Conservation (phyloP, 2,888 invertebrate genomes). For the Dryobota labecula region DNA sequence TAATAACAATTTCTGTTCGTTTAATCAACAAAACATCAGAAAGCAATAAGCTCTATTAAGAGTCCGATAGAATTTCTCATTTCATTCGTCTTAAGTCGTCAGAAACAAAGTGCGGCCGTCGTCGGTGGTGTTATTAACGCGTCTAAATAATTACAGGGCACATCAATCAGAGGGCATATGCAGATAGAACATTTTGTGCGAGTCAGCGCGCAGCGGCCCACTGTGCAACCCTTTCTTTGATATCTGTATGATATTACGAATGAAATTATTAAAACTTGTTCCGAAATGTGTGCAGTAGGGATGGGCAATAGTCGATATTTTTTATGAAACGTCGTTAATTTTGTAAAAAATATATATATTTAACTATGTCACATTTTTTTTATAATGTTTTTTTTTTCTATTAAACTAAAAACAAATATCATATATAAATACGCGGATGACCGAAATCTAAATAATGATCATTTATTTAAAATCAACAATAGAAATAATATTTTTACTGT, state of each 20-base stretch:
- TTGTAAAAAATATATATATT: not conserved
- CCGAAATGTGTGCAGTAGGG: constrained; percentile 74
- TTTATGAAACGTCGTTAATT: not conserved
- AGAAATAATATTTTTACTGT: not conserved
- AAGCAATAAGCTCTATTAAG: constrained; percentile 87
- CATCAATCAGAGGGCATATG: constrained; percentile 90
- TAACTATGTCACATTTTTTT: not conserved
- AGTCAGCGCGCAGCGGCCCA: constrained; percentile 88
- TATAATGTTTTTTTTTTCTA: not conserved
- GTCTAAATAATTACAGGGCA: constrained; percentile 91
- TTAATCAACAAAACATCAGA: constrained; percentile 90
- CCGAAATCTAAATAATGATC: not conserved
- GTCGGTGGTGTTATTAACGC: constrained; percentile 90
- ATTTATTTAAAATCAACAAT: not conserved
- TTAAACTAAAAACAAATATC: not conserved
- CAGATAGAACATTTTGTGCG: constrained; percentile 90
- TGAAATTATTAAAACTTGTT: constrained; percentile 83
- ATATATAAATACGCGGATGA: too few relatives aligned
- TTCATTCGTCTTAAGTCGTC: constrained; percentile 90
- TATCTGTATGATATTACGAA: constrained; percentile 88
- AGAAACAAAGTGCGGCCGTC: constrained; percentile 89
- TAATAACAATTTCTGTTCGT: constrained; percentile 82
- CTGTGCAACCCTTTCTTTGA: constrained; percentile 90
- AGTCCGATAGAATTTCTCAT: constrained; percentile 89
- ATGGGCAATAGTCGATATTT: constrained; percentile 68